Percentiles rank a stretch among this genome's conserved stretches.
These are phyloP conservation scores for Osmoderma eremita DNA, from an alignment of 2,888 invertebrate species.

Conservation along the genomic window DNA sequence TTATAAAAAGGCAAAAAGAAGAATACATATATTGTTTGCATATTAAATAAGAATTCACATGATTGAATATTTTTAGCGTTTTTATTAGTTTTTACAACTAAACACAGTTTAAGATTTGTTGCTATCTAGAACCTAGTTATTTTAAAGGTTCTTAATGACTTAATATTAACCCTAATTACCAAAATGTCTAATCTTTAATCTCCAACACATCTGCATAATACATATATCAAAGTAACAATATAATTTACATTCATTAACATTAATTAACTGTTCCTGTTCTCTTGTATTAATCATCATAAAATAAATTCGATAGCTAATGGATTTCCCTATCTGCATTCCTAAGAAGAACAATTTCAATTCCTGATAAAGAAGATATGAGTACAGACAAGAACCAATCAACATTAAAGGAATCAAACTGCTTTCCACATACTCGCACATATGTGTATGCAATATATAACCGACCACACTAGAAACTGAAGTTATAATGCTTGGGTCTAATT, in stretches of 20 bases:
- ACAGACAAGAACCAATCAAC: conserved; percentile 17
- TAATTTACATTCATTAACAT: conserved; percentile 8
- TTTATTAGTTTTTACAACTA: no score
- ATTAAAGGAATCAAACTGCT: conserved; percentile 13
- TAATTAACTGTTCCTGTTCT: background rate
- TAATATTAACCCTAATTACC: no score
- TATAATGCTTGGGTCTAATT: conserved; percentile 34
- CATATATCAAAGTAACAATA: no score
- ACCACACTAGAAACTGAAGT: conserved; percentile 34
- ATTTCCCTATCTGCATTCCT: conserved; percentile 14
- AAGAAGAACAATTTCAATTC: conserved; percentile 18
- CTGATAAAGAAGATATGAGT: conserved; percentile 17
- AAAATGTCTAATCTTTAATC: no score
- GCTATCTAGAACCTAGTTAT: no score
- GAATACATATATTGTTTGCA: no score
- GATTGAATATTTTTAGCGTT: no score
- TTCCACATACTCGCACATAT: background rate
- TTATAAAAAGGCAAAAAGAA: no score
- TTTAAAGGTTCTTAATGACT: no score
- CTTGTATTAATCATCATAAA: conserved; percentile 23
- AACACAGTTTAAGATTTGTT: no score
- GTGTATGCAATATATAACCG: conserved; percentile 25
- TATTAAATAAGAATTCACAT: no score
- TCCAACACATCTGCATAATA: no score
- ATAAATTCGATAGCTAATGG: conserved; percentile 22